These are phyloP conservation scores for Melanocharis versteri DNA, from an alignment of 2,113 vertebrate species.

Conservation along the genomic window DNA sequence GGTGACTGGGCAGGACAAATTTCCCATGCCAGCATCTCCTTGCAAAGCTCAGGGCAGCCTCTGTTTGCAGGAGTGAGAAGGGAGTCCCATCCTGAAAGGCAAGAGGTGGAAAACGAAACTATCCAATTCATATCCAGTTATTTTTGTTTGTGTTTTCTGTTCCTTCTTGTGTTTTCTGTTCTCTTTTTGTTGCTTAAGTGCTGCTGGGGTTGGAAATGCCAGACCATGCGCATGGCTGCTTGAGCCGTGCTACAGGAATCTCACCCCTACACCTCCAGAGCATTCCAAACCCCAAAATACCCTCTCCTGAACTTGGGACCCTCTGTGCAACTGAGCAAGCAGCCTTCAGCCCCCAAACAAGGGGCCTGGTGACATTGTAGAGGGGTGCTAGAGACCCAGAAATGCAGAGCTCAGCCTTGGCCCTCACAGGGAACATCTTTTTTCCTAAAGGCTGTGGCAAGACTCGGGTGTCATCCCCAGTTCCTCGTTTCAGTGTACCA, in stretches of 20 bases:
- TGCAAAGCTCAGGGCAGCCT: neutral
- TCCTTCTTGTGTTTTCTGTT: neutral
- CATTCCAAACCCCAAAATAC: neutral
- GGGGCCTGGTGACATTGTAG: neutral
- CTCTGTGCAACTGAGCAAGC: neutral
- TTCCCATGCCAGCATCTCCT: neutral
- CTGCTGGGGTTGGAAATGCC: neutral
- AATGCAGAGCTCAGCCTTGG: neutral
- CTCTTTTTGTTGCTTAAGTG: neutral
- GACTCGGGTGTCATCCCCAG: neutral
- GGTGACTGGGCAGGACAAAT: neutral
- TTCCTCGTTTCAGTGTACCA: accelerated
- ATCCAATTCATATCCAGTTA: neutral
- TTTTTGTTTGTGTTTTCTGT: neutral
- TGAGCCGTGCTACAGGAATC: accelerated
- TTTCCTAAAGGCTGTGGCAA: neutral
- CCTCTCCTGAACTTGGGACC: neutral
- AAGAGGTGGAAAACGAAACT: neutral
- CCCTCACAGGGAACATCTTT: accelerated
- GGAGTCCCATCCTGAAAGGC: neutral
- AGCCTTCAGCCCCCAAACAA: neutral
- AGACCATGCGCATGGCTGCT: accelerated
- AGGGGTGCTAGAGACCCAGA: neutral
- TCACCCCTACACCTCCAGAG: neutral
- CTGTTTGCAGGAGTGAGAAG: neutral